A percentile compares a stretch with the other conserved stretches of the same genome.
Conservation (phyloP, 2,888 invertebrate species). For the Drosophila paranaensis region DNA sequence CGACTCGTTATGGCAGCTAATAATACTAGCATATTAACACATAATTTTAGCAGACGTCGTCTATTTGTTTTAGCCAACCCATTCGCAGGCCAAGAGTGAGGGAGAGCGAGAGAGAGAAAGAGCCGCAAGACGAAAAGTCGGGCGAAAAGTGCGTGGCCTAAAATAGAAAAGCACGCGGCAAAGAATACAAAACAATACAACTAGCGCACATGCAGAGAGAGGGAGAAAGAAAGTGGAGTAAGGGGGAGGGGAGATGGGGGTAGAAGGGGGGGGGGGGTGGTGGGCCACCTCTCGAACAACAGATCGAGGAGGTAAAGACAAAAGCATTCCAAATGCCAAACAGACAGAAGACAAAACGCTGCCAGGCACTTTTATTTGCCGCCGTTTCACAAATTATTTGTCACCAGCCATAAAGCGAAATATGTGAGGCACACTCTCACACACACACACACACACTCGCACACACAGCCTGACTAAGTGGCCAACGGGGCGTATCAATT, state of each 20-base stretch:
- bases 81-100: not conserved
- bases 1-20: slow-evolving; percentile 67
- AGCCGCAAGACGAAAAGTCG: slow-evolving; percentile 30
- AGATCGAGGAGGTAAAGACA: slow-evolving; percentile 57
- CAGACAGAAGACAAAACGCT: slow-evolving; percentile 39
- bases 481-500: slow-evolving; percentile 77
- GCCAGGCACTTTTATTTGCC: slow-evolving; percentile 74
- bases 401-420: slow-evolving; percentile 76
- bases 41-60: slow-evolving; percentile 72
- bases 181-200: slow-evolving; percentile 35
- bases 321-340: slow-evolving; percentile 71
- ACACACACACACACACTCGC: slow-evolving; percentile 32
- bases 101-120: not conserved
- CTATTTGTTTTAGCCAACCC: slow-evolving; percentile 61
- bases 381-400: slow-evolving; percentile 79
- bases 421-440: slow-evolving; percentile 49
- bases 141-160: slow-evolving; percentile 60
- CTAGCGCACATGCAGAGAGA: not conserved
- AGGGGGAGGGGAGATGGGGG: not conserved
- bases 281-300: slow-evolving; percentile 15
- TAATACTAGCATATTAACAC: slow-evolving; percentile 78
- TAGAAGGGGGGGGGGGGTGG: fast-evolving
- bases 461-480: slow-evolving; percentile 59
- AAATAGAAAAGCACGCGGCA: slow-evolving; percentile 58
- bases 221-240: not conserved